Evolutionary conservation across 2,113 vertebrate species (phyloP).

Genomic region (Proteles cristata): DNA sequence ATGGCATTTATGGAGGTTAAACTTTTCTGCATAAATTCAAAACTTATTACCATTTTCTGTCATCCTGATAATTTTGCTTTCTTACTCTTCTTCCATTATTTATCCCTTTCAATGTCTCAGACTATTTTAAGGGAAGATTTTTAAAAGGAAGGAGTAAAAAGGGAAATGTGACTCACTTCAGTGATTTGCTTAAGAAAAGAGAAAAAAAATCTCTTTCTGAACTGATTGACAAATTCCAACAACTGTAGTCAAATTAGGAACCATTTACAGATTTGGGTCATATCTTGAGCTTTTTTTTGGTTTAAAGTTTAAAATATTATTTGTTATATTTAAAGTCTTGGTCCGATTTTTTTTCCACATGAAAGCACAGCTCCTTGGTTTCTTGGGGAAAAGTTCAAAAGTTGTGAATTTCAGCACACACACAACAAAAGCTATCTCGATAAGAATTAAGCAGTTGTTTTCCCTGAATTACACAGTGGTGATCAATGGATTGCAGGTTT

Average conservation of each 20-base stretch:
- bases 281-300: background rate
- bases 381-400: background rate
- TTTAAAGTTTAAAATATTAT: constrained; percentile 22
- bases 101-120: background rate
- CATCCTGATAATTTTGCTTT: constrained; percentile 34
- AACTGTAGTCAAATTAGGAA: background rate
- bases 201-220: background rate
- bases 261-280: background rate
- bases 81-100: background rate
- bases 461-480: background rate
- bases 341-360: background rate
- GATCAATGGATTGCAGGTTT: background rate
- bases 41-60: constrained; percentile 19
- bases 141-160: background rate
- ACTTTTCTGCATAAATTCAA: constrained; percentile 48
- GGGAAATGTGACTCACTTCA: background rate
- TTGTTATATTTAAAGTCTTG: background rate
- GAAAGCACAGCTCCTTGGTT: background rate
- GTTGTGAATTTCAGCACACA: background rate
- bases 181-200: background rate
- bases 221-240: background rate
- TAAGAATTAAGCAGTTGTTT: background rate
- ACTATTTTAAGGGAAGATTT: constrained; percentile 31
- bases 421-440: background rate
- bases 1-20: background rate